A percentile compares a stretch with the other conserved stretches of the same genome.
These are phyloP conservation scores for Helicolenus hilgendorfi DNA, from an alignment of 2,797 vertebrate species.

Conservation along the genomic window DNA sequence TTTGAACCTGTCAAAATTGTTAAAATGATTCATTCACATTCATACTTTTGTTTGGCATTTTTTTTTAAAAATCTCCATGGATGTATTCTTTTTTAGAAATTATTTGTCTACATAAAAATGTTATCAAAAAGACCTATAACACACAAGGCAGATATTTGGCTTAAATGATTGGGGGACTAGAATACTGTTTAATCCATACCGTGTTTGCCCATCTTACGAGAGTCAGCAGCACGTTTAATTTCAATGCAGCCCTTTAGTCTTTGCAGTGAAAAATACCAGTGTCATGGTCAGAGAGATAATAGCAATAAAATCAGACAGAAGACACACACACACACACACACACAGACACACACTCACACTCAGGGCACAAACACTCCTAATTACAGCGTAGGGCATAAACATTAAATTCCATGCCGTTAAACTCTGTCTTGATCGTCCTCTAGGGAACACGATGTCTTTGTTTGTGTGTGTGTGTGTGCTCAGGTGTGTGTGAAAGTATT, in stretches of 20 bases:
- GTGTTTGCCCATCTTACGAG: not conserved
- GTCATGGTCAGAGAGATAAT: not conserved
- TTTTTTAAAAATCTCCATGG: too few relatives aligned
- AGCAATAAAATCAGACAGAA: not conserved
- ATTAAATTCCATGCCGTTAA: constrained; percentile 2
- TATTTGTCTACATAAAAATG: too few relatives aligned
- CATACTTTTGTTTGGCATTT: too few relatives aligned
- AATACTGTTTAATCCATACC: not conserved
- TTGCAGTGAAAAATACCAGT: not conserved
- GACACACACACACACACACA: not conserved
- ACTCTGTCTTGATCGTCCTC: not conserved
- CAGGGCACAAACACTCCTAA: not conserved
- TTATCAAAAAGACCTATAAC: not conserved
- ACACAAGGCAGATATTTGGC: too few relatives aligned
- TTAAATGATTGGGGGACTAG: not conserved
- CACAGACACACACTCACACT: not conserved
- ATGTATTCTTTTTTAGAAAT: too few relatives aligned
- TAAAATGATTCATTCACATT: too few relatives aligned
- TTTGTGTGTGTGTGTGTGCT: not conserved
- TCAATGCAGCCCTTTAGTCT: not conserved
- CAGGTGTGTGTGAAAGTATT: not conserved
- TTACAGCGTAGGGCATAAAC: not conserved
- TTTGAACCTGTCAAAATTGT: too few relatives aligned
- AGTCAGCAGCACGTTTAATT: not conserved
- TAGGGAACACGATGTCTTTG: not conserved